A percentile compares a stretch with the other conserved stretches of the same genome.
Conservation (phyloP, 2,888 invertebrate genomes). For the Sesia bembeciformis region DNA sequence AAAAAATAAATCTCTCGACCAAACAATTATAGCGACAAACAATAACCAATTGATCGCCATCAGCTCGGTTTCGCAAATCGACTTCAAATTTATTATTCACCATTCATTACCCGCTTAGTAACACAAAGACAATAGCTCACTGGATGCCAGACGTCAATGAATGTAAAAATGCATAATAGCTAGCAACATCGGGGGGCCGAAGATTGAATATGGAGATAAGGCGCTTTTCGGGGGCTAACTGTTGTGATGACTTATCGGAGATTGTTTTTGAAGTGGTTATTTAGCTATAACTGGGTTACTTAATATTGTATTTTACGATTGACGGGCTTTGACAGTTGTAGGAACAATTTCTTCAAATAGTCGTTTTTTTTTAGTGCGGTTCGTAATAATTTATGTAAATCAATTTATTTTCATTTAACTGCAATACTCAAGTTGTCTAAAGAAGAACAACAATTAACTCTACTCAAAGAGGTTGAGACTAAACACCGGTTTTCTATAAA, state of each 20-base stretch:
- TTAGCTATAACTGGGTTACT: conserved; percentile 2
- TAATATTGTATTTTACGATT: no score
- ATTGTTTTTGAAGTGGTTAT: conserved; percentile 58
- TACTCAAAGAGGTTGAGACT: no score
- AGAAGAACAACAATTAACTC: no score
- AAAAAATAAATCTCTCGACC: conserved; percentile 26
- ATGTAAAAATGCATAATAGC: background rate
- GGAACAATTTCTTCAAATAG: no score
- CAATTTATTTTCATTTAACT: no score
- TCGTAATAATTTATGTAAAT: no score
- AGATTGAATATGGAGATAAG: conserved; percentile 22
- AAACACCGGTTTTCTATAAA: no score
- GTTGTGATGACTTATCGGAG: conserved; percentile 36
- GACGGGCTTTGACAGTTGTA: no score
- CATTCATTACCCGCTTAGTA: conserved; percentile 24
- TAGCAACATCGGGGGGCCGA: conserved; percentile 18
- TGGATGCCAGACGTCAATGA: conserved; percentile 5
- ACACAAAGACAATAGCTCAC: conserved; percentile 10
- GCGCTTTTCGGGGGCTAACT: conserved; percentile 23
- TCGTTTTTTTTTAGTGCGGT: no score
- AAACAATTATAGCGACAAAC: conserved; percentile 40
- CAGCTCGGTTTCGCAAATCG: conserved; percentile 9
- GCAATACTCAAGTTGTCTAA: no score
- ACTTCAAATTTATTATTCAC: conserved; percentile 24
- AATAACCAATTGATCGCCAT: conserved; percentile 41